Evolutionary conservation across 2,113 vertebrate genomes (phyloP).

Genomic region (Mirza zaza): DNA sequence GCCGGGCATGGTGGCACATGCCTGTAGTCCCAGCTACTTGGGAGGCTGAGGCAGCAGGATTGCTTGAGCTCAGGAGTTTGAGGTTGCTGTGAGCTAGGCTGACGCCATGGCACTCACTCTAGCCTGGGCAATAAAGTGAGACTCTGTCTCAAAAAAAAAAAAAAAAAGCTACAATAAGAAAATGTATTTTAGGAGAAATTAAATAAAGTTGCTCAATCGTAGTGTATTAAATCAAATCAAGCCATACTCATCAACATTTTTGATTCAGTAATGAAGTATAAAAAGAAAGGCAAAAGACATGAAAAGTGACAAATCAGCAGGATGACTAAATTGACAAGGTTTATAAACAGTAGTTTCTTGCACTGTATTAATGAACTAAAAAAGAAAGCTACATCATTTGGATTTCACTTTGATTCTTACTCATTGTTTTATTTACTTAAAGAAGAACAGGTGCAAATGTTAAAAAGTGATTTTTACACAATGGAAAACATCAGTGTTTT

Average conservation of each 20-base stretch:
- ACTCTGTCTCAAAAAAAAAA: too few relatives aligned
- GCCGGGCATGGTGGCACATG: too few relatives aligned
- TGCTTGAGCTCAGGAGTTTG: too few relatives aligned
- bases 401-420: neutral
- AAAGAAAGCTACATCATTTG: neutral
- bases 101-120: too few relatives aligned
- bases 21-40: too few relatives aligned
- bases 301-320: neutral
- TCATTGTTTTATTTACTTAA: neutral
- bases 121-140: too few relatives aligned
- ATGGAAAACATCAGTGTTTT: neutral
- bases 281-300: neutral
- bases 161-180: conserved; percentile 30
- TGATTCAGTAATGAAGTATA: neutral
- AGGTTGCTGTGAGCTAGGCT: too few relatives aligned
- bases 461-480: neutral
- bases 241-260: conserved; percentile 25
- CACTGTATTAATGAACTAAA: neutral
- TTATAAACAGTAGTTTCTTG: neutral
- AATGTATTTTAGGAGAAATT: conserved; percentile 46
- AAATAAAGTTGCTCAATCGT: conserved; percentile 35
- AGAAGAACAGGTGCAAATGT: neutral
- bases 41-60: too few relatives aligned
- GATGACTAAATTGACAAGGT: neutral
- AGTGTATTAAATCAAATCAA: conserved; percentile 35